Percentiles rank a stretch among this genome's conserved stretches.
Conservation (phyloP, 2,888 invertebrate genomes). For the Eristalinus sepulchralis region DNA sequence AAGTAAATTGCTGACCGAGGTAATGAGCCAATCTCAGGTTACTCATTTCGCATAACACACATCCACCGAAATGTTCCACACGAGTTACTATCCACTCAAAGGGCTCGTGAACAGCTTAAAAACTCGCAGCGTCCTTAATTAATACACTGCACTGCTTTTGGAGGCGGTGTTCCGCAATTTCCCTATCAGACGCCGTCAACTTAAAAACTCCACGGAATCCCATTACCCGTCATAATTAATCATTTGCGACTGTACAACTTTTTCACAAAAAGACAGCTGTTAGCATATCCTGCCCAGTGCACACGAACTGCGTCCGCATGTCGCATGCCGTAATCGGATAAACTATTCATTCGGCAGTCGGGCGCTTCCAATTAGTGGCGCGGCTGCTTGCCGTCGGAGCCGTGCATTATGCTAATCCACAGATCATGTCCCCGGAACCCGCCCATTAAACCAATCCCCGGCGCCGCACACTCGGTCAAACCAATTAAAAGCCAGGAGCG, state of each 20-base stretch:
- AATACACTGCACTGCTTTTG: not conserved
- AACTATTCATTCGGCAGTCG: not conserved
- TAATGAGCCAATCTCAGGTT: too few species aligned
- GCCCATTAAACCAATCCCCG: not conserved
- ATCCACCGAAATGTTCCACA: too few species aligned
- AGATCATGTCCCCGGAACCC: not conserved
- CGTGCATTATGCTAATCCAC: not conserved
- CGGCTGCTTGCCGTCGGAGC: not conserved
- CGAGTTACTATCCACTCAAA: too few species aligned
- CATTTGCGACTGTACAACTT: not conserved
- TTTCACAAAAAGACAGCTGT: not conserved
- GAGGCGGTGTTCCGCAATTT: not conserved
- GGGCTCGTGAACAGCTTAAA: too few species aligned
- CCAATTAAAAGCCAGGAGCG: not conserved
- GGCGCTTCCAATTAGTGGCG: not conserved
- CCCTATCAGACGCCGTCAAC: not conserved
- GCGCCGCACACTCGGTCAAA: not conserved
- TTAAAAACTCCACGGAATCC: not conserved
- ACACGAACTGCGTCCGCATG: not conserved
- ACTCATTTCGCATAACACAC: too few species aligned
- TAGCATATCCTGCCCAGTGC: not conserved
- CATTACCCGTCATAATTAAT: not conserved
- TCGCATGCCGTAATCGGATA: not conserved
- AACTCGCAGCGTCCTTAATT: too few species aligned
- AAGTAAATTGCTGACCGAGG: too few species aligned